Evolutionary conservation across 1,140 invertebrate genomes (phyloP).

Genomic region (Drosophila micromelanica): DNA sequence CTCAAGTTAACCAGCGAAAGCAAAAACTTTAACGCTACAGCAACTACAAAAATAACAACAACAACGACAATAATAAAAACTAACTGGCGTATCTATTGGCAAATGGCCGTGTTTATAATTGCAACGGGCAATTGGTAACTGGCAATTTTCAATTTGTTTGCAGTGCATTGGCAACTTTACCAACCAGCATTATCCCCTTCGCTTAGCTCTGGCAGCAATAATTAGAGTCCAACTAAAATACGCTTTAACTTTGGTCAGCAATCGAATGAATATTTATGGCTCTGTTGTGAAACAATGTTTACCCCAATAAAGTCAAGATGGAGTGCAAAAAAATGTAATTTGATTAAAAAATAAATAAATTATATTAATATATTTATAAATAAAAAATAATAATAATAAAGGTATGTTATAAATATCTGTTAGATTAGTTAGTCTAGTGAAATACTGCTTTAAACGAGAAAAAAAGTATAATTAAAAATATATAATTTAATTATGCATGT

Average conservation of each 20-base stretch:
- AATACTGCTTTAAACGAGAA: too few species aligned
- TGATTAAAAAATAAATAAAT: too few species aligned
- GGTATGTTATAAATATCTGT: too few species aligned
- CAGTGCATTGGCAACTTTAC: constrained; percentile 39
- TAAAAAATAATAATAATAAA: too few species aligned
- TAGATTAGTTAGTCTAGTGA: too few species aligned
- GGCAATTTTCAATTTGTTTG: constrained; percentile 67
- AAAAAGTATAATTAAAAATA: too few species aligned
- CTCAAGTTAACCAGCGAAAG: constrained; percentile 48
- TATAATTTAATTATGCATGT: too few species aligned
- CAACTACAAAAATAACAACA: constrained; percentile 30
- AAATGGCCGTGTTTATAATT: constrained; percentile 71
- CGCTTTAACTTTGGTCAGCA: constrained; percentile 17
- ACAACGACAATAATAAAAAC: constrained; percentile 53
- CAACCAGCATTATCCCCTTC: constrained; percentile 8
- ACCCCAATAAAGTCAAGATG: neutral
- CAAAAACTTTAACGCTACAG: constrained; percentile 44
- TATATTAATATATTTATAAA: too few species aligned
- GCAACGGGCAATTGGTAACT: constrained; percentile 47
- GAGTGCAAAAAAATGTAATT: too few species aligned
- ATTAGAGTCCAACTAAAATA: constrained; percentile 55
- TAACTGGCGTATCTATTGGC: constrained; percentile 32
- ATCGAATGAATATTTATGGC: neutral
- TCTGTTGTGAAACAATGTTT: neutral
- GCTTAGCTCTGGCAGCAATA: constrained; percentile 37